Conservation (phyloP, 2,888 invertebrate genomes). For the Callosobruchus maculatus region DNA sequence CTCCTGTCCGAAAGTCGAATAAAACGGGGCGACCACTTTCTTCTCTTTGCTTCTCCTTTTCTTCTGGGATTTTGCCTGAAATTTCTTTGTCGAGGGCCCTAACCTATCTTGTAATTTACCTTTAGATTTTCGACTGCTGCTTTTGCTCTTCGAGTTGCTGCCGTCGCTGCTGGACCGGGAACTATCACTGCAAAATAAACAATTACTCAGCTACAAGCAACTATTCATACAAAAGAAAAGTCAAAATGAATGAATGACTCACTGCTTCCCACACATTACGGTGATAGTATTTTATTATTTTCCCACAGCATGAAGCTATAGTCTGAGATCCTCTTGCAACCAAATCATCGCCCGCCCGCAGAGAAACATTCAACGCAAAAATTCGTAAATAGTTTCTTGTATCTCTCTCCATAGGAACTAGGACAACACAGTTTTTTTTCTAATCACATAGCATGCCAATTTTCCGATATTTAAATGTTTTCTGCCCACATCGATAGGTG, state of each 20-base stretch:
- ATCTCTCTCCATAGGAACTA: too few relatives aligned
- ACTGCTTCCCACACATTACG: too few relatives aligned
- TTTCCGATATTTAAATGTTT: too few relatives aligned
- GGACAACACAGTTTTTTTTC: too few relatives aligned
- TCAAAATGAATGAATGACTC: constrained; percentile 1
- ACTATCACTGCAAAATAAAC: constrained; percentile 46
- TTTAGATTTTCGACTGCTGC: constrained; percentile 38
- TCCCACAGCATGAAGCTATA: too few relatives aligned
- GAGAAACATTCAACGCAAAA: too few relatives aligned
- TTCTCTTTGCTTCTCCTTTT: constrained; percentile 57
- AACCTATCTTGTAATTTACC: constrained; percentile 59
- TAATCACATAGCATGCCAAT: too few relatives aligned
- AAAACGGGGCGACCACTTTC: constrained; percentile 57
- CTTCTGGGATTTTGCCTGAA: constrained; percentile 40
- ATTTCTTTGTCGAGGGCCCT: constrained; percentile 48
- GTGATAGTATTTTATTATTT: too few relatives aligned
- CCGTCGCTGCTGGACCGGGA: constrained; percentile 56
- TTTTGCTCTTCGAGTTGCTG: constrained; percentile 43
- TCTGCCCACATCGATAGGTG: too few relatives aligned
- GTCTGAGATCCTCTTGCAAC: too few relatives aligned
- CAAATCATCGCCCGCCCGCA: too few relatives aligned
- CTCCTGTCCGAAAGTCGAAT: constrained; percentile 60
- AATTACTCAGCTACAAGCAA: not conserved
- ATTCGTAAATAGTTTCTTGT: too few relatives aligned
- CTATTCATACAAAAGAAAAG: constrained; percentile 8